Evolutionary conservation across 2,113 vertebrate genomes (phyloP).

Genomic region (Seriola quinqueradiata): DNA sequence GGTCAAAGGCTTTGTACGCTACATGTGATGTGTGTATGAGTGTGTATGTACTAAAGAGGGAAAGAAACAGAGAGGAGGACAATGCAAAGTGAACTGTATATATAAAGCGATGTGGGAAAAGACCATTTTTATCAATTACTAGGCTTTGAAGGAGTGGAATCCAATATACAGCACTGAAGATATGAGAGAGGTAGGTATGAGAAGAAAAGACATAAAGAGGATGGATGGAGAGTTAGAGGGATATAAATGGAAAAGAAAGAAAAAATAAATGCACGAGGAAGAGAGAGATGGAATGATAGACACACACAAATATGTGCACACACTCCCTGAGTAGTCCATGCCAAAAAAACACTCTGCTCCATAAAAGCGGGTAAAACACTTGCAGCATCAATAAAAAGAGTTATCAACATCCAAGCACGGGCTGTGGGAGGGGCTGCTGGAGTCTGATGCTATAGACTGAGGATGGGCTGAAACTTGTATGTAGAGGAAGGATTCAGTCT

Average conservation of each 20-base stretch:
- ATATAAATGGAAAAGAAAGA: slow-evolving; percentile 58
- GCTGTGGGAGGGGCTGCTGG: slow-evolving; percentile 22
- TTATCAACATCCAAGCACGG: slow-evolving; percentile 48
- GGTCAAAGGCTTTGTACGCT: slow-evolving; percentile 43
- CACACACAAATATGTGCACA: slow-evolving; percentile 15
- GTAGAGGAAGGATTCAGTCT: background rate
- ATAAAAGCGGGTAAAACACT: slow-evolving; percentile 61
- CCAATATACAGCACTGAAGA: slow-evolving; percentile 20
- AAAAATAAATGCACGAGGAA: slow-evolving; percentile 42
- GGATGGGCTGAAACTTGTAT: slow-evolving; percentile 1
- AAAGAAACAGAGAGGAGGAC: background rate
- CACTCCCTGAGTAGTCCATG: slow-evolving; percentile 22
- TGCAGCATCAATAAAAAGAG: slow-evolving; percentile 70
- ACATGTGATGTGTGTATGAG: slow-evolving; percentile 28
- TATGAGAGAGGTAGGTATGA: background rate
- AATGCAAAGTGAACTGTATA: background rate
- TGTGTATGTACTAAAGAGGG: slow-evolving; percentile 4
- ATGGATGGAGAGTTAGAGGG: slow-evolving; percentile 38
- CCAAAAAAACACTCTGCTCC: slow-evolving; percentile 71
- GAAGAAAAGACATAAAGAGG: slow-evolving; percentile 30
- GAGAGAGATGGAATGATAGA: slow-evolving; percentile 32
- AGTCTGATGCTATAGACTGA: background rate
- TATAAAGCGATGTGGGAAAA: slow-evolving; percentile 9
- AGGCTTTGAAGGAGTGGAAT: slow-evolving; percentile 23
- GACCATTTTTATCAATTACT: slow-evolving; percentile 21